phyloP scores from a whole-genome alignment of 1,140 invertebrate species.

The Planococcus citri region DNA sequence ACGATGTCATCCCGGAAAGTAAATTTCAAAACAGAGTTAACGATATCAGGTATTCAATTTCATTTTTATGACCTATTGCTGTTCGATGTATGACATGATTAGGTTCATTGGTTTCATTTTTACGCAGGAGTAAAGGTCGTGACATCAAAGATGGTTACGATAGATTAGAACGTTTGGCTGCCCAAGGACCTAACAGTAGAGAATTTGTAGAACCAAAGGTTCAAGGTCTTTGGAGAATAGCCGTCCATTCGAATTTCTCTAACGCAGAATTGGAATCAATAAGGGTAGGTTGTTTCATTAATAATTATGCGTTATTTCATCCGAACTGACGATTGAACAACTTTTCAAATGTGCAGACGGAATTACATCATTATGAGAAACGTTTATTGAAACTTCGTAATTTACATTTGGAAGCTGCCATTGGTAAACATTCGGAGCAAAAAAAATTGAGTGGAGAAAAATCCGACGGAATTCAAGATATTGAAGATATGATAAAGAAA shows the following conservation, averaged over 20 bases:
- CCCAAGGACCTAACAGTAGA: conserved; percentile 57
- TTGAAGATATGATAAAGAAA: conserved; percentile 63
- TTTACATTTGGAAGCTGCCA: conserved; percentile 59
- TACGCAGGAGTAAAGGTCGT: conserved; percentile 54
- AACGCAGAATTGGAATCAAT: conserved; percentile 68
- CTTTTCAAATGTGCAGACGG: conserved; percentile 41
- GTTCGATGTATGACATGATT: too few species aligned
- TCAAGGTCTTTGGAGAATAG: conserved; percentile 71
- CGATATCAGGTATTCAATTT: conserved; percentile 38
- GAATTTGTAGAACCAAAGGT: conserved; percentile 85
- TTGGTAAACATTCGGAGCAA: conserved; percentile 44
- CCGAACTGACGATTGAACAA: background rate
- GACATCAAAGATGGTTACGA: conserved; percentile 70
- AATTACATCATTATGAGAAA: conserved; percentile 77
- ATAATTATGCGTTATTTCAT: background rate
- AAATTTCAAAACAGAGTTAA: conserved; percentile 51
- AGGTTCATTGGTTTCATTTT: conserved; percentile 15
- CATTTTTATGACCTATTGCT: too few species aligned
- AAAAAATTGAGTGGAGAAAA: conserved; percentile 46
- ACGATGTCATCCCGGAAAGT: conserved; percentile 39
- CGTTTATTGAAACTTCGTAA: conserved; percentile 69
- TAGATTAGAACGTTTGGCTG: conserved; percentile 54
- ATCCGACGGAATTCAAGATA: conserved; percentile 39
- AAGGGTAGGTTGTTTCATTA: conserved; percentile 43
- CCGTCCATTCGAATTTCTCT: conserved; percentile 63